Conservation (phyloP, 2,888 invertebrate genomes). For the Nymphalis urticae region DNA sequence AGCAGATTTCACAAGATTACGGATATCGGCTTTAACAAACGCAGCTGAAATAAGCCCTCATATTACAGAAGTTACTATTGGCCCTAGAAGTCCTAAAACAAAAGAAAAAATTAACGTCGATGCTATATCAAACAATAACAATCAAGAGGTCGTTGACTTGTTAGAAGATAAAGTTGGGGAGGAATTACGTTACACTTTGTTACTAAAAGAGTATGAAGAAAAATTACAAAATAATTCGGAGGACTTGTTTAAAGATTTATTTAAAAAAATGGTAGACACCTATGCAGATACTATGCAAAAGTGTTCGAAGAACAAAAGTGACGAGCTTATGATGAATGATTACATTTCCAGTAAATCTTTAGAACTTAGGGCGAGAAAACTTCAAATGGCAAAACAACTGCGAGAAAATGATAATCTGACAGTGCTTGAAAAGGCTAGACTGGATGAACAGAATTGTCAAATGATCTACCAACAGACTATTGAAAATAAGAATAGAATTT, state of each 20-base stretch:
- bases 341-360: slow-evolving; percentile 52
- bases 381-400: slow-evolving; percentile 68
- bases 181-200: slow-evolving; percentile 61
- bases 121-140: slow-evolving; percentile 43
- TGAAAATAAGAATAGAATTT: slow-evolving; percentile 75
- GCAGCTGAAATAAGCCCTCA: slow-evolving; percentile 77
- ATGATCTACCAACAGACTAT: slow-evolving; percentile 65
- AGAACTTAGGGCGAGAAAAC: slow-evolving; percentile 65
- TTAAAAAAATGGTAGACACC: slow-evolving; percentile 65
- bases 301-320: slow-evolving; percentile 62
- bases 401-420: slow-evolving; percentile 78
- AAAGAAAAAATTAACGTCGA: slow-evolving; percentile 42
- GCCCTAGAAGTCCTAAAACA: slow-evolving; percentile 60
- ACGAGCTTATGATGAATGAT: slow-evolving; percentile 49
- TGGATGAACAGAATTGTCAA: slow-evolving; percentile 78
- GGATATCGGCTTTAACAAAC: slow-evolving; percentile 82
- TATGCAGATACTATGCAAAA: slow-evolving; percentile 58
- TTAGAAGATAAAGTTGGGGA: slow-evolving; percentile 63
- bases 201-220: slow-evolving; percentile 63
- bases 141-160: slow-evolving; percentile 51
- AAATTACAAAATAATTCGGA: slow-evolving; percentile 58
- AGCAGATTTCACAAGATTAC: slow-evolving; percentile 74
- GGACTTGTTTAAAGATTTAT: slow-evolving; percentile 56
- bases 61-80: slow-evolving; percentile 79
- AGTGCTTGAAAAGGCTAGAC: slow-evolving; percentile 64